Evolutionary conservation across 2,797 vertebrate genomes (phyloP), one percentile per base, ranked within the genome.

Genomic region (Mallotus villosus): DNA sequence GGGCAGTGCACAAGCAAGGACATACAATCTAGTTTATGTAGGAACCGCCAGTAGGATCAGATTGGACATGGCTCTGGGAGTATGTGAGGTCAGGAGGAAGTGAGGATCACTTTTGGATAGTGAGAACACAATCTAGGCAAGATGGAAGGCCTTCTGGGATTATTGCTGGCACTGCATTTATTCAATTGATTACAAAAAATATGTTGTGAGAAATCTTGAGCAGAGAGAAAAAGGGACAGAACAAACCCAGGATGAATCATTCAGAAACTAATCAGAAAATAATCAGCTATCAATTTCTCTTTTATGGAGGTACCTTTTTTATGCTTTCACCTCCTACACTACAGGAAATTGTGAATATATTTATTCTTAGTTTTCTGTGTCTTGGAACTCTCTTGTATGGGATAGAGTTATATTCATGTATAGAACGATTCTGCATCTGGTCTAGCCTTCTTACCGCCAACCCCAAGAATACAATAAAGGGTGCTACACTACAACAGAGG

Each of bases 301-400:
- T 91, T 91, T 89, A 85, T 63, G 76, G 85, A 88, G 84, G 84
- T 88, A 89, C 83, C 84, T 90, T 92, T 92, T 41, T 92, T 90
- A 89, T 84, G 87, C 87, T 87, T 90, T 88, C 85, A 86, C 92
- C 88, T 91, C 90, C 87, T 90, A 88, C 86, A 84, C 83, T 87
- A 90, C 86, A 90, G 86, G 90, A 89, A 91, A 90, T 90, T 93
- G 92, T 92, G 93, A 92, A 92, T 93, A 92, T 94, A 94, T 94
- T 93, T 94, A 94, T 94, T 94, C 92, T 92, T 93, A 91, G 90
- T 65, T 92, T 92, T 93, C 91, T 89, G 88, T 88, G 91, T 93
- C 90, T 91, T 92, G 90, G 90, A 91, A 89, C 91, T 92, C 86
- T 91, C 86, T 88, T 93, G 90, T 92, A 88, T 49, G 9, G 62